Evolutionary conservation across 2,113 vertebrate genomes (phyloP), one percentile per base, ranked within the genome.

Genomic region (Pterophyllum scalare): DNA sequence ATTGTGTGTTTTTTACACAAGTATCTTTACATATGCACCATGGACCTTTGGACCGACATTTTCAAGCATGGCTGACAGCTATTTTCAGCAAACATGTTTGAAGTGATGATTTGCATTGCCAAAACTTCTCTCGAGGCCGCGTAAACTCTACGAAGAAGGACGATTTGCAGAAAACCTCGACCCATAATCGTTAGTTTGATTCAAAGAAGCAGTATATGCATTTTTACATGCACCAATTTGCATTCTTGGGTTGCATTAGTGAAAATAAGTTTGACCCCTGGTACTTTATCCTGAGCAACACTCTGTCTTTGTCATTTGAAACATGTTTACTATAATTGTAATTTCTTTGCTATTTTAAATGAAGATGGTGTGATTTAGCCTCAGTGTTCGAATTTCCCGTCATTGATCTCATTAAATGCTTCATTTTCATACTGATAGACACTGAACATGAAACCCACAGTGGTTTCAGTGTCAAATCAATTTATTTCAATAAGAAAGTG

Each of bases 51-150:
- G 84, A 87, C 79, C 20, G 78, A 90, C 87, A 86, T 72, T 81
- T 86, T 93, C 80, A 94, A 93, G 88, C 91, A 93, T 92, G 90
- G 86, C 85, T 92, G 88, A 90, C 85, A 79, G 89, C 91, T 92
- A 78, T 89, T 93, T 92, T 90, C 49, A 90, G 87, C 86, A 52
- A 59, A 87, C 81, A 87, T 91, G 86, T 38, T 94, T 92, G 88
- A 91, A 83, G 85, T 85, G 87, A 88, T 89, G 84, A 87, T 80
- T 91, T 88, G 67, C 77, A 87, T 90, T 89, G 35, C 46, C 80
- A 89, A 89, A 89, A 75, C 90, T 74, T 82, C 87, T 91, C 81
- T 75, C 6, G 33, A 82, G 67, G 43, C 67, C 87, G 84, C 6
- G 5, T 83, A 76, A 85, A 85, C 82, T 85, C 70, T 59, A 59